These are phyloP conservation scores for Mystacides longicornis DNA, from an alignment of 2,888 invertebrate genomes.

Conservation along the genomic window DNA sequence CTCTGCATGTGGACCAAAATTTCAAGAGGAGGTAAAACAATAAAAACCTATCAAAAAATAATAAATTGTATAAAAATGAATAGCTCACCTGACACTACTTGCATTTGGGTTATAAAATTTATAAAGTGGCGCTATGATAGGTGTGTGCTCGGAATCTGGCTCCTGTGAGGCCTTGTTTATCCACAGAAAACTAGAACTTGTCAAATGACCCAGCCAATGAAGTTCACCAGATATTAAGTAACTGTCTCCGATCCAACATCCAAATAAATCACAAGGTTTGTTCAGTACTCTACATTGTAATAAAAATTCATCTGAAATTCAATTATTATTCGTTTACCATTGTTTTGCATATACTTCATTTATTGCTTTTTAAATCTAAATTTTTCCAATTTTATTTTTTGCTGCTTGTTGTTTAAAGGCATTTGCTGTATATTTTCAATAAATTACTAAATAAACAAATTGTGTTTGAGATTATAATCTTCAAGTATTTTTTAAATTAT, in stretches of 20 bases:
- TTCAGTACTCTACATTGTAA: conserved; percentile 68
- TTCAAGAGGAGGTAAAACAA: no score
- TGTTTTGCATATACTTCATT: no score
- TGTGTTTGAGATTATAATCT: no score
- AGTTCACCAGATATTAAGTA: conserved; percentile 74
- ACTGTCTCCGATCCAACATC: conserved; percentile 81
- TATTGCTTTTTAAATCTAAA: no score
- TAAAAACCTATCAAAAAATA: not conserved
- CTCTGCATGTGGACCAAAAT: no score
- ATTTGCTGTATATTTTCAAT: no score
- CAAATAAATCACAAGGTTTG: conserved; percentile 82
- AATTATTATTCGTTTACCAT: no score
- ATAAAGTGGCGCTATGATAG: conserved; percentile 65
- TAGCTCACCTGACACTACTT: conserved; percentile 45
- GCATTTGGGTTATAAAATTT: conserved; percentile 75
- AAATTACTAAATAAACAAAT: no score
- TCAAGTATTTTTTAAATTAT: no score
- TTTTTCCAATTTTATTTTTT: no score
- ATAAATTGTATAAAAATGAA: not conserved
- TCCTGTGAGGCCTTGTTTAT: conserved; percentile 79
- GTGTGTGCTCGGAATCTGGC: conserved; percentile 68
- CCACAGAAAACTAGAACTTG: conserved; percentile 69
- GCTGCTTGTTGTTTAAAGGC: no score
- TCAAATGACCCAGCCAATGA: conserved; percentile 70
- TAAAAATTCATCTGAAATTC: conserved; percentile 52